Evolutionary conservation across 92 coral and sea anemone genomes (phyloP).

Genomic region (Epizoanthus scotinus): DNA sequence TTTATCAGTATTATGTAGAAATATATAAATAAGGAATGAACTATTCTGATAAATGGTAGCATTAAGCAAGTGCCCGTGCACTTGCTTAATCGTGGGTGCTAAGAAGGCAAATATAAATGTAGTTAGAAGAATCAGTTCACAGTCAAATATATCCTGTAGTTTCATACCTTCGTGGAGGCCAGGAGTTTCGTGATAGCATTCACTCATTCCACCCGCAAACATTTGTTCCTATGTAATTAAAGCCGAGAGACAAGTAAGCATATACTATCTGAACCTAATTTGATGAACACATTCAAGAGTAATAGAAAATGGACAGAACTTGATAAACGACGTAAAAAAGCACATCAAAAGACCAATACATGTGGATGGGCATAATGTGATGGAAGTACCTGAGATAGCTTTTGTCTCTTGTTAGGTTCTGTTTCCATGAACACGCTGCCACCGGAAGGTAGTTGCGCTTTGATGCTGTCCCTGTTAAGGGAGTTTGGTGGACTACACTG

Average conservation of each 20-base stretch:
- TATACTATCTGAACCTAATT: too few species aligned
- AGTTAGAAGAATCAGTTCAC: background rate
- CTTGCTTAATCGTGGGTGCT: background rate
- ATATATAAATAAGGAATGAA: too few species aligned
- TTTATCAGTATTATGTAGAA: too few species aligned
- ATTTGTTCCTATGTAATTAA: conserved; percentile 17
- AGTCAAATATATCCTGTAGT: background rate
- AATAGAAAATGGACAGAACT: too few species aligned
- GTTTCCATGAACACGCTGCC: conserved; percentile 18
- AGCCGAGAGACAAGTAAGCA: background rate
- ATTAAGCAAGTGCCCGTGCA: background rate
- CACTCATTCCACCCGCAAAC: conserved; percentile 16
- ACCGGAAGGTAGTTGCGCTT: background rate
- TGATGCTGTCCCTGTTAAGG: background rate
- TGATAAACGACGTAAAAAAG: too few species aligned
- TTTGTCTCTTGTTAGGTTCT: conserved; percentile 30
- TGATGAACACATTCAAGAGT: too few species aligned
- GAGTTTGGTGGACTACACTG: too few species aligned
- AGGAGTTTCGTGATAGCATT: background rate
- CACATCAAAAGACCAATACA: too few species aligned
- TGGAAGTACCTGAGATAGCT: conserved; percentile 17
- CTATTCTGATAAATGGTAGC: too few species aligned
- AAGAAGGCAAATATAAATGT: background rate
- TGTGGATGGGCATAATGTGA: too few species aligned
- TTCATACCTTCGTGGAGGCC: conserved; percentile 21